Conservation (phyloP, 2,113 vertebrate genomes). For the Muntiacus reevesi region DNA sequence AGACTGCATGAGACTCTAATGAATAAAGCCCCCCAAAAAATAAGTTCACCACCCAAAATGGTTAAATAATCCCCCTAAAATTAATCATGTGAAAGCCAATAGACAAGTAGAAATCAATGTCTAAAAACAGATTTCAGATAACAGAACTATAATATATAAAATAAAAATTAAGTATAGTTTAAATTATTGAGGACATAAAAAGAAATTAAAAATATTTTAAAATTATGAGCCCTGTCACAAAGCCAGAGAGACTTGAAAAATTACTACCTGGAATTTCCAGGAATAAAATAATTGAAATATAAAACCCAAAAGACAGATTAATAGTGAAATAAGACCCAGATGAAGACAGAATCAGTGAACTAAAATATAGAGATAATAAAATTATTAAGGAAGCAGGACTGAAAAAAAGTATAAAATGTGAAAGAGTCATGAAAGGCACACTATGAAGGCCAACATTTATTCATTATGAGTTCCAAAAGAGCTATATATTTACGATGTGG, state of each 20-base stretch:
- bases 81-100: background rate
- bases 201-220: background rate
- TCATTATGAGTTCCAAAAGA: background rate
- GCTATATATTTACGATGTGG: background rate
- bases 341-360: background rate
- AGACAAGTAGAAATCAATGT: background rate
- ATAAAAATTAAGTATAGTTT: background rate
- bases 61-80: background rate
- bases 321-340: background rate
- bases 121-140: background rate
- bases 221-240: background rate
- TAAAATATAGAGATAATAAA: background rate
- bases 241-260: background rate
- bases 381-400: background rate
- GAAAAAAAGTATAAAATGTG: background rate
- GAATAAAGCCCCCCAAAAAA: background rate
- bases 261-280: background rate
- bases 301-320: background rate
- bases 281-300: slow-evolving; percentile 22
- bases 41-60: background rate
- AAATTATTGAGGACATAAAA: background rate
- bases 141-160: background rate
- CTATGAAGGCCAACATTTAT: background rate
- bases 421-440: background rate
- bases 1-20: background rate